phyloP scores from a whole-genome alignment of 2,797 vertebrate genomes.

The Cyclopterus lumpus region DNA sequence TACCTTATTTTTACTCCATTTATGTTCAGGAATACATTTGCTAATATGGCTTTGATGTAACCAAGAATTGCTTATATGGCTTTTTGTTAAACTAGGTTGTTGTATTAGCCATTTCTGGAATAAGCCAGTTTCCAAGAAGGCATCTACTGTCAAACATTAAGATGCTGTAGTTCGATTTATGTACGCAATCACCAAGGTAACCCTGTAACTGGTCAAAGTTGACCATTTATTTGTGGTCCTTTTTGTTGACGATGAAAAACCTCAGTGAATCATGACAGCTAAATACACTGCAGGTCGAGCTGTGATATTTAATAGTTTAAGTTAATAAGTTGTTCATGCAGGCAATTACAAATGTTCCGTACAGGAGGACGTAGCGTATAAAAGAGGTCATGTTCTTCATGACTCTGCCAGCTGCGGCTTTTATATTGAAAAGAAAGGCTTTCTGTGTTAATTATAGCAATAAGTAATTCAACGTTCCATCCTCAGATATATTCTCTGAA shows the following conservation, averaged over 20 bases:
- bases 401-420: conserved; percentile 13
- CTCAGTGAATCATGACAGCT: conserved; percentile 21
- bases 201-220: conserved; percentile 8
- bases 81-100: conserved; percentile 6
- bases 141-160: not conserved
- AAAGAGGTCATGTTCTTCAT: conserved; percentile 29
- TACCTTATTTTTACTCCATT: conserved; percentile 13
- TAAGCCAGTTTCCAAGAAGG: conserved; percentile 11
- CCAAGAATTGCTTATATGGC: not conserved
- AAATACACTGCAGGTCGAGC: conserved; percentile 33
- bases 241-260: conserved; percentile 21
- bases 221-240: conserved; percentile 13
- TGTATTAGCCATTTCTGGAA: conserved; percentile 10
- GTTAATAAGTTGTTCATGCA: conserved; percentile 28
- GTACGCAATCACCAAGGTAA: not conserved
- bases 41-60: conserved; percentile 11
- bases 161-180: not conserved
- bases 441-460: conserved; percentile 7
- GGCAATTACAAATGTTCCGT: conserved; percentile 30
- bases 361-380: not conserved
- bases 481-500: not conserved
- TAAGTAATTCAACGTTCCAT: not conserved
- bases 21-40: conserved; percentile 9
- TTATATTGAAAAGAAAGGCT: conserved; percentile 15
- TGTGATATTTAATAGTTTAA: conserved; percentile 51